Base-by-base conservation (phyloP, 2,113 vertebrate genomes). In the Plestiodon gilberti region DNA sequence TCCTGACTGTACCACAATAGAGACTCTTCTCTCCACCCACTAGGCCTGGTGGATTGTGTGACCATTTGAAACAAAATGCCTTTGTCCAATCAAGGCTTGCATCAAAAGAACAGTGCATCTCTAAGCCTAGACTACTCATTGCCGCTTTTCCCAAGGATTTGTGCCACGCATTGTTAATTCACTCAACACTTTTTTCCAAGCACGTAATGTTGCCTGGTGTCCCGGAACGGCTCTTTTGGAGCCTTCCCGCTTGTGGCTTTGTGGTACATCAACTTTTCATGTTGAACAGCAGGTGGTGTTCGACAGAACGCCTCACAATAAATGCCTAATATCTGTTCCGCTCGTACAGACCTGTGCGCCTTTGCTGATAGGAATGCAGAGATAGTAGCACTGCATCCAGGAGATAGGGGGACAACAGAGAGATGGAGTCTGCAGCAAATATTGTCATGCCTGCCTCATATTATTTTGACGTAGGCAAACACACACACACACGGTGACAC, bases 201-300 rank as follows among this genome's bases (percentile, higher is more conserved):
- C 85, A 74, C 70, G 3, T 83, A 40, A 88, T 88, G 90, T 93
- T 90, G 93, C 91, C 87, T 87, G 33, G 25, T 55, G 92, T 84
- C 80, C 91, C 75, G 83, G 86, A 92, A 40, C 57, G 11, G 77
- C 85, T 80, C 89, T 87, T 81, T 89, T 90, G 91, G 89, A 92
- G 84, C 91, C 87, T 90, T 78, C 38, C n/a, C 25, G 61, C 81
- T 92, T 18, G n/a, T 88, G 93, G 93, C 91, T 59, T 80, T 86
- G 91, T 93, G 91, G 92, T 93, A 92, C 92, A 94, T 91, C 88
- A 90, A 89, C 89, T 86, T 88, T 84, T 93, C 89, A 88, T 89
- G 83, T 90, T 73, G 82, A 86, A 92, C 92, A 95, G 94, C 93
- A 90, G 95, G 94, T 91, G 93, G 94, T 93, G 93, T 91, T 93